Base-by-base conservation (phyloP, 2,113 vertebrate species). In the Nycticebus coucang region DNA sequence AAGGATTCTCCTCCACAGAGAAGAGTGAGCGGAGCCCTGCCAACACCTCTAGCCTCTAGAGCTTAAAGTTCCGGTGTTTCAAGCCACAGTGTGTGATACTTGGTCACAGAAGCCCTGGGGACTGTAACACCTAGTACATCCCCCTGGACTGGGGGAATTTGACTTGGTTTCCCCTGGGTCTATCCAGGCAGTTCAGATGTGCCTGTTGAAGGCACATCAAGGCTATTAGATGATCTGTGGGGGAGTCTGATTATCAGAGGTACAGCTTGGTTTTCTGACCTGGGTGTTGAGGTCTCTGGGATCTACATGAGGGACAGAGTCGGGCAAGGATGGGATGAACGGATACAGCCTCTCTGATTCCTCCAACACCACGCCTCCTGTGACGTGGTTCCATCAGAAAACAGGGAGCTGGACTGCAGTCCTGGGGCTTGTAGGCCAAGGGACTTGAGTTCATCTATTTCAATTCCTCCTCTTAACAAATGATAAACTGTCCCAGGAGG, bases 91-190 rank as follows among this genome's bases (percentile, higher is more conserved):
- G 4, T 57, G 77, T 84, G 86, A 41, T 9, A 2, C 28, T 68
- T 41, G 18, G 4, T 37, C 53, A 13, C 0, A 3, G 89, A n/a
- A 62, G 53, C 60, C 71, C 14, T 13, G 7, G 79, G 21, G 26
- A 24, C 35, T 13, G 33, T 33, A 0, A 2, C 5, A 18, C 60
- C 41, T 5, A 1, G 5, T 3, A 15, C 19, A 12, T 26, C 0
- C 35, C 7, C 41, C 15, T 15, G 10, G 30, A 2, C 35, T 53
- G 1, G 2, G 35, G 62, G 79, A 53, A 10, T 35, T 45, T 4
- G 1, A 15, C 8, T 28, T 11, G 41, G 37, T 11, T 35, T 89
- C 69, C 53, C 79, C 53, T n/a, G 41, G 14, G 13, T 28, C 18
- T 45, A 5, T 35, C 12, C 1, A 8, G 12, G 28, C 35, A 83